Base-by-base conservation (phyloP, 35 echinoderm and acorn worm genomes). In the Strongylocentrotus purpuratus region DNA sequence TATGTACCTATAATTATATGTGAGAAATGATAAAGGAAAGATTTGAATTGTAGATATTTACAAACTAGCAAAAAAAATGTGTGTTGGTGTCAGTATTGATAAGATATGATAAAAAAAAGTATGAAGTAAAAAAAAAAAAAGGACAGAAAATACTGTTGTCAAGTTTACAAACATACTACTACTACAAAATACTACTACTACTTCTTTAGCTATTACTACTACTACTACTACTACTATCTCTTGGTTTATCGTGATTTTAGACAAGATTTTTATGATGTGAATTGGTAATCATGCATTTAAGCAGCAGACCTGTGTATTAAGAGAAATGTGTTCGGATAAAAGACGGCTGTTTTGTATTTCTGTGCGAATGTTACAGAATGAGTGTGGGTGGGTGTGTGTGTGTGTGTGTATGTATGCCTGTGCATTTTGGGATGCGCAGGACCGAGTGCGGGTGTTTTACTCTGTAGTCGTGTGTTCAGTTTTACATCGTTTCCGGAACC, bases 21-120 rank as follows among this genome's bases (percentile, higher is more conserved):
- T 89, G 87, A 89, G 87, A 89, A 89, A 89, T 89, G 87, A 89
- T 89, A 89, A 89, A 45, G 33, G 45, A 89, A 32, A 41, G 45
- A 33, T 89, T 89, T 89, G 87, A 89, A 89, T 28, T 89, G 87
- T 89, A 89, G 87, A 89, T 89, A 89, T 89, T 89, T 89, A 89
- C 87, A 89, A 89, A 89, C 87, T 89, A 89, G 87, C 87, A 89
- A 89, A 89, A 89, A 85, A 78, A 78, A 22, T 78, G 87, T 89
- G 87, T 89, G 87, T 89, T 89, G 32, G 87, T 89, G 87, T 89
- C 87, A 89, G 87, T 89, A 89, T 89, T 89, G 87, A 33, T 89
- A 20, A 89, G 33, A 89, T 89, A 41, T 89, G 32, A 45, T 78
- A 78, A 78, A 89, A 89, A 17, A 89, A 89, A 17, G 87, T 45